Evolutionary conservation across 2,113 vertebrate genomes (phyloP).

Genomic region (Cyprinus carpio): DNA sequence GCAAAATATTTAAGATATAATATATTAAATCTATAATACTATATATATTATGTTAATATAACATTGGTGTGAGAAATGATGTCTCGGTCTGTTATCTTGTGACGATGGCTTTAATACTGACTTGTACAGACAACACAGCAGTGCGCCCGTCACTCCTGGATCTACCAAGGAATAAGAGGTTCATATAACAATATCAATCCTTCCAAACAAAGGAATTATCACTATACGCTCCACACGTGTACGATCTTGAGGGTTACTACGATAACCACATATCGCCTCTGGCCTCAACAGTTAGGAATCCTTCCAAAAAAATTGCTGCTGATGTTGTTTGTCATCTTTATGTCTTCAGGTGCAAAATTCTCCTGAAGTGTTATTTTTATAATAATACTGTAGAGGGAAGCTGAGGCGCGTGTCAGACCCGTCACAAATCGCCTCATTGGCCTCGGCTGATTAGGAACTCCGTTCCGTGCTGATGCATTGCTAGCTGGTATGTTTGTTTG

Average conservation of each 20-base stretch:
- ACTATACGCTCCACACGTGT: neutral
- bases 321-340: too few species aligned
- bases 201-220: neutral
- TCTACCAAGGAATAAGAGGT: neutral
- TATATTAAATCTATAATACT: too few species aligned
- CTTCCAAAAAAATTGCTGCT: conserved; percentile 19
- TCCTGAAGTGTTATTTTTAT: too few species aligned
- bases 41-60: neutral
- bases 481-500: too few species aligned
- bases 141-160: neutral
- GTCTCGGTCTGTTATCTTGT: neutral
- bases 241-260: too few species aligned
- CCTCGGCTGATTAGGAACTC: too few species aligned
- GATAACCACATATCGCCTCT: neutral
- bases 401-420: too few species aligned
- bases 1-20: too few species aligned
- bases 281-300: neutral
- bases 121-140: neutral
- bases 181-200: neutral
- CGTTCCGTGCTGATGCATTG: too few species aligned
- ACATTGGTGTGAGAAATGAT: neutral
- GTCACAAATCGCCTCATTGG: too few species aligned
- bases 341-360: too few species aligned
- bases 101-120: neutral
- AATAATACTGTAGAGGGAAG: too few species aligned